Base-by-base conservation (phyloP, 2,888 invertebrate genomes). In the Cosmia trapezina region DNA sequence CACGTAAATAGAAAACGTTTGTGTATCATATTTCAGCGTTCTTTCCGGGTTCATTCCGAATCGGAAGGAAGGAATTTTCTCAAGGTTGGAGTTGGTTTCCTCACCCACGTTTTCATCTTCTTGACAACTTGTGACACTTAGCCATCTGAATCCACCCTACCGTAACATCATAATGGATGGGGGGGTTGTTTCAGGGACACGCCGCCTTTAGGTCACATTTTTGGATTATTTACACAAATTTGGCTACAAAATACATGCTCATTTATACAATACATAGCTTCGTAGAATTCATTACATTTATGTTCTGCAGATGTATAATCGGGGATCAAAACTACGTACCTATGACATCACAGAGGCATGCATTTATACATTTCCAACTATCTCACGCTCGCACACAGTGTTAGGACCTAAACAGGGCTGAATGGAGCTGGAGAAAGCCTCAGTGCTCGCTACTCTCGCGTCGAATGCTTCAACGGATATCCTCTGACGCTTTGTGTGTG, bases 401-500 rank as follows among this genome's bases (percentile, higher is more conserved):
- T 62, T 78, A 17, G 53, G 22, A 53, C 49, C 53, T 69, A 59
- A 69, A 56, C 62, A 47, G 19, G 41, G 47, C 41, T 78, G 79
- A 78, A 83, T 83, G 61, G 49, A 49, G 37, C 60, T 65, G 37
- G 41, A 43, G 66, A 82, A 82, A 69, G 66, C 56, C 22, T 61
- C 49, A 45, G 49, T 17, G 33, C 45, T 61, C 47, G 51, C 61
- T 74, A 47, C 59, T 37, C 33, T 54, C 67, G 14, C 83, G 57
- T 70, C 60, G 41, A 70, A 82, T 57, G 73, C 70, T 79, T 28
- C 59, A 66, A 33, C 83, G 81, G 83, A 81, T 74, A 83, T 81
- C 80, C 81, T 67, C 41, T 6, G n/a, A 60, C 28, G 83, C 83
- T 81, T 83, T 81, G 75, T 82, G 33, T 67, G 47, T 66, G 47